Evolutionary conservation across 2,888 invertebrate species (phyloP), one percentile per base, ranked within the genome.

Genomic region (Lasioglossum lativentre): DNA sequence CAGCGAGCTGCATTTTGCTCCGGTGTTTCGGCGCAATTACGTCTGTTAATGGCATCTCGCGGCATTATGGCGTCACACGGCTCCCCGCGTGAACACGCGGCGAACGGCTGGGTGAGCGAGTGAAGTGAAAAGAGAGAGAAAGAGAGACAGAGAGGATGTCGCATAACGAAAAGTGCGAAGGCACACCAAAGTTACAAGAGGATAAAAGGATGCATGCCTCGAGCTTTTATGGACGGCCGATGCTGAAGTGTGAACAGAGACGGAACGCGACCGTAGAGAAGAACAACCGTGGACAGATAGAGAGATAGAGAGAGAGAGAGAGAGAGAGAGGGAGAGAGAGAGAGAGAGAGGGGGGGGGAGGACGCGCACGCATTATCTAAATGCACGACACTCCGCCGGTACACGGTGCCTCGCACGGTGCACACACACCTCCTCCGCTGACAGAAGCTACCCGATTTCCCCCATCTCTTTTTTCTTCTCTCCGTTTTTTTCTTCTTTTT

Each of bases 131-230:
- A 59, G 27, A 27, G 14, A 12, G 14, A 4, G 19, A 2, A 27
- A 14, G 59, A 14, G 27, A 27, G 59, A 5, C 23, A 23, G 68
- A 4, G 59, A 71, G 76, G 73, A 56, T 23, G 88, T 78, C 75
- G 86, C 80, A 87, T 85, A 88, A 87, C 91, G 91, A 91, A 90
- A 90, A 91, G 88, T 89, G 91, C 90, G 90, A 90, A 91, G 92
- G 90, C n/a, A n/a, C 92, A 92, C 91, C 93, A 91, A 92, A 92
- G 93, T 93, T 91, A 93, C 92, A 94, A 95, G 94, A 94, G 95
- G 94, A 95, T 95, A 94, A 95, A 95, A 95, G 95, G 94, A 95
- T 94, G 93, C 93, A 90, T 91, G 93, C 93, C 93, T 91, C 86
- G 89, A 89, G 94, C 94, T 95, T 82, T 78, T 38, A 77, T 47